Percentiles rank a stretch among this genome's conserved stretches.
These are phyloP conservation scores for Lepidostoma basale DNA, from an alignment of 1,140 invertebrate genomes.

Conservation along the genomic window DNA sequence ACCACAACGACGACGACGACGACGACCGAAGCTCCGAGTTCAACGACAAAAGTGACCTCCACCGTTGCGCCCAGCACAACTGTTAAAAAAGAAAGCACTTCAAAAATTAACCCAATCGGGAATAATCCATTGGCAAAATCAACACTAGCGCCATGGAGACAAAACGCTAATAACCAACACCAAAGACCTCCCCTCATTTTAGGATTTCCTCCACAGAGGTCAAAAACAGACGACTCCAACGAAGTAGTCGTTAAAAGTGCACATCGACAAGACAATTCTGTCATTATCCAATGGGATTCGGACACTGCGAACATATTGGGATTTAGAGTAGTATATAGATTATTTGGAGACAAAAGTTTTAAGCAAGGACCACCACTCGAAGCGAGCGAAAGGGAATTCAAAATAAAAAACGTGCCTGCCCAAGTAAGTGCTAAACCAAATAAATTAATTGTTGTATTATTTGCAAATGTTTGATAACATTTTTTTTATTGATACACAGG, in stretches of 20 bases:
- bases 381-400: slow-evolving; percentile 86
- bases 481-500: slow-evolving; percentile 62
- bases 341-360: slow-evolving; percentile 89
- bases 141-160: slow-evolving; percentile 54
- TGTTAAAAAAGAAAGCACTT: slow-evolving; percentile 41
- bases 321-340: slow-evolving; percentile 85
- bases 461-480: no score
- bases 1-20: slow-evolving; percentile 39
- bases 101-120: slow-evolving; percentile 47
- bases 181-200: slow-evolving; percentile 74
- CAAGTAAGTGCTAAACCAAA: slow-evolving; percentile 64
- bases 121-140: slow-evolving; percentile 49
- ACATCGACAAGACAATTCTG: slow-evolving; percentile 82
- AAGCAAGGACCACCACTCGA: slow-evolving; percentile 87
- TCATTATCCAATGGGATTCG: slow-evolving; percentile 91
- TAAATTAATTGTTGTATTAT: slow-evolving; percentile 23
- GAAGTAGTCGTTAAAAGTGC: slow-evolving; percentile 87
- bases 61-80: slow-evolving; percentile 50
- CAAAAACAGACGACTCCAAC: slow-evolving; percentile 67
- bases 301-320: slow-evolving; percentile 83
- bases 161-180: slow-evolving; percentile 51
- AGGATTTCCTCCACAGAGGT: slow-evolving; percentile 69
- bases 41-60: slow-evolving; percentile 47
- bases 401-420: slow-evolving; percentile 88
- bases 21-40: slow-evolving; percentile 44